These are phyloP conservation scores for Drosophila kepulauana DNA, from an alignment of 1,140 invertebrate species.

Conservation along the genomic window DNA sequence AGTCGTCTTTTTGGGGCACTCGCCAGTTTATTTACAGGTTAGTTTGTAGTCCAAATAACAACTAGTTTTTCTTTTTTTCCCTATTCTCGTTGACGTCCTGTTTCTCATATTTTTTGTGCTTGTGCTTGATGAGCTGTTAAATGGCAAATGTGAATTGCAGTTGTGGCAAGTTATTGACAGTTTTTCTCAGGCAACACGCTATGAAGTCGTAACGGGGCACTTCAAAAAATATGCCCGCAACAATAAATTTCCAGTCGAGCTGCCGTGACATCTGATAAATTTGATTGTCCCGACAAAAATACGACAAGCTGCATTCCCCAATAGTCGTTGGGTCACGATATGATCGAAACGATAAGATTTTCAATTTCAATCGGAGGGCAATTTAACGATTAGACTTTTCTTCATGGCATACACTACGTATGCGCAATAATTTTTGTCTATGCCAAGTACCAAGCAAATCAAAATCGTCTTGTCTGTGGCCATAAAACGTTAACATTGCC, in stretches of 20 bases:
- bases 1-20: no score
- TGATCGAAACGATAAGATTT: conserved; percentile 68
- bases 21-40: neutral
- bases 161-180: conserved; percentile 51
- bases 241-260: conserved; percentile 64
- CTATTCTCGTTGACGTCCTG: neutral
- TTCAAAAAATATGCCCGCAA: conserved; percentile 63
- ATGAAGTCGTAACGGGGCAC: conserved; percentile 57
- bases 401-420: neutral
- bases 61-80: neutral
- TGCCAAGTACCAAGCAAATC: conserved; percentile 8
- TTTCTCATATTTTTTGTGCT: neutral
- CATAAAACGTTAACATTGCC: conserved; percentile 55
- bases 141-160: conserved; percentile 36
- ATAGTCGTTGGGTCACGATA: conserved; percentile 48
- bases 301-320: conserved; percentile 13
- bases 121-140: conserved; percentile 70
- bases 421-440: conserved; percentile 5
- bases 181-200: conserved; percentile 53
- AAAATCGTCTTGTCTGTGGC: neutral
- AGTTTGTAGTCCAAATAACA: neutral
- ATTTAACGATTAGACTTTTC: conserved; percentile 42
- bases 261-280: conserved; percentile 47
- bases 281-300: conserved; percentile 54
- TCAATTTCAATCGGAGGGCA: conserved; percentile 66